A percentile compares a stretch with the other conserved stretches of the same genome.
Conservation (phyloP, 2,113 vertebrate genomes). For the Solenodon paradoxus region DNA sequence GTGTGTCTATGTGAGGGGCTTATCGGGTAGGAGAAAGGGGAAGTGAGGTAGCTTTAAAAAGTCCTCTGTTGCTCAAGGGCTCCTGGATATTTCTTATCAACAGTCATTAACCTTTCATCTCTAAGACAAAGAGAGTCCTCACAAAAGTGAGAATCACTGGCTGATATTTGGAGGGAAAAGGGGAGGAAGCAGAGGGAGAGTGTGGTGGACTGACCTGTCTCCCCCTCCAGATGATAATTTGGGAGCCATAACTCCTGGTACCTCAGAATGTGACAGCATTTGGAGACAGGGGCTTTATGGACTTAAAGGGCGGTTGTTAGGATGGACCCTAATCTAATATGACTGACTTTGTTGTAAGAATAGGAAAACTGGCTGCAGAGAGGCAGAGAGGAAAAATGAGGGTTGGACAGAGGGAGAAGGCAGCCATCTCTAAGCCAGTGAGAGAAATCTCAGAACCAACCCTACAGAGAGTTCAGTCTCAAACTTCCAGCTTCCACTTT, state of each 20-base stretch:
- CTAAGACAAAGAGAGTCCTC: background rate
- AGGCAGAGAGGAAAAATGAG: rapidly evolving
- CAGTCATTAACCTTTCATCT: background rate
- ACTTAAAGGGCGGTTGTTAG: background rate
- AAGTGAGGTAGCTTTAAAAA: background rate
- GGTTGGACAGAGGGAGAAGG: background rate
- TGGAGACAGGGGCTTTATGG: background rate
- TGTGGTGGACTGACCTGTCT: background rate
- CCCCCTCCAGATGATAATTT: background rate
- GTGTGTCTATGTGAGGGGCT: background rate
- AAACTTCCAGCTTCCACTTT: background rate
- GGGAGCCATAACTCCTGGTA: background rate
- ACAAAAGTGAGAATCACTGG: background rate
- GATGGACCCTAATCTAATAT: background rate
- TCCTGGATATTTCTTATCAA: background rate
- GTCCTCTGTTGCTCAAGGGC: background rate
- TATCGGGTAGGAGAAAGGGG: background rate
- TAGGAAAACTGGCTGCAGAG: background rate
- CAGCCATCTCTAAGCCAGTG: background rate
- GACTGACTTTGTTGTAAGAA: background rate
- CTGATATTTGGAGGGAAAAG: background rate
- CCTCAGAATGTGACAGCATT: background rate
- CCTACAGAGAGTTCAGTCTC: background rate
- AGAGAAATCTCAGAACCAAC: background rate
- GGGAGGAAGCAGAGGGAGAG: background rate